phyloP scores from a whole-genome alignment of 2,888 invertebrate species.

The Amphipyra tragopoginis region DNA sequence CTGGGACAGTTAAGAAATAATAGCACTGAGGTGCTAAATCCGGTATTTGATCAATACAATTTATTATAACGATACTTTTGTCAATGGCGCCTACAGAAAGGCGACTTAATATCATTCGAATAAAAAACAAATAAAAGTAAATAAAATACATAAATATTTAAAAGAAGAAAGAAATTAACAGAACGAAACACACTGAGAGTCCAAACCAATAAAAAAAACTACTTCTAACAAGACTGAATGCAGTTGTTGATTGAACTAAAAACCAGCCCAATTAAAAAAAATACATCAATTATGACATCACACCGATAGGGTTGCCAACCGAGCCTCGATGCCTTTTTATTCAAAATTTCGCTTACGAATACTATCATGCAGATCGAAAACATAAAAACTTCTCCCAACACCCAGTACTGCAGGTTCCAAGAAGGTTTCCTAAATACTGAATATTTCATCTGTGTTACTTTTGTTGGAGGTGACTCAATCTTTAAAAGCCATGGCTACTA shows the following conservation, averaged over 20 bases:
- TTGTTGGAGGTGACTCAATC: too few relatives aligned
- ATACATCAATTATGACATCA: conserved; percentile 55
- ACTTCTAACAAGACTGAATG: conserved; percentile 47
- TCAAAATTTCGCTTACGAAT: not conserved
- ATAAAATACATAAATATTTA: conserved; percentile 10
- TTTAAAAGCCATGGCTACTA: too few relatives aligned
- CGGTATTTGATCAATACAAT: not conserved
- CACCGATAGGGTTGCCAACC: conserved; percentile 57
- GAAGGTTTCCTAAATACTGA: too few relatives aligned
- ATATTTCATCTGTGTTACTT: too few relatives aligned
- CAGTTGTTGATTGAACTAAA: conserved; percentile 47
- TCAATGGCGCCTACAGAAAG: not conserved
- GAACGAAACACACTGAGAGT: conserved; percentile 17
- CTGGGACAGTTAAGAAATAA: conserved; percentile 18
- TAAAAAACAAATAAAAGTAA: not conserved
- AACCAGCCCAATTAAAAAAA: conserved; percentile 56
- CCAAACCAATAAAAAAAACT: conserved; percentile 28
- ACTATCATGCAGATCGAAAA: not conserved
- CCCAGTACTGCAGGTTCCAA: not conserved
- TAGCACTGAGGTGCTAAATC: conserved; percentile 9
- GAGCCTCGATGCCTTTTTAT: not conserved
- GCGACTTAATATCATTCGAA: not conserved
- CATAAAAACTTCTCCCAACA: not conserved
- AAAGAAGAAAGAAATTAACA: conserved; percentile 14
- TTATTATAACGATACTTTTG: not conserved